These are phyloP conservation scores for Neoarius graeffei DNA, from an alignment of 2,113 vertebrate species.

Conservation along the genomic window DNA sequence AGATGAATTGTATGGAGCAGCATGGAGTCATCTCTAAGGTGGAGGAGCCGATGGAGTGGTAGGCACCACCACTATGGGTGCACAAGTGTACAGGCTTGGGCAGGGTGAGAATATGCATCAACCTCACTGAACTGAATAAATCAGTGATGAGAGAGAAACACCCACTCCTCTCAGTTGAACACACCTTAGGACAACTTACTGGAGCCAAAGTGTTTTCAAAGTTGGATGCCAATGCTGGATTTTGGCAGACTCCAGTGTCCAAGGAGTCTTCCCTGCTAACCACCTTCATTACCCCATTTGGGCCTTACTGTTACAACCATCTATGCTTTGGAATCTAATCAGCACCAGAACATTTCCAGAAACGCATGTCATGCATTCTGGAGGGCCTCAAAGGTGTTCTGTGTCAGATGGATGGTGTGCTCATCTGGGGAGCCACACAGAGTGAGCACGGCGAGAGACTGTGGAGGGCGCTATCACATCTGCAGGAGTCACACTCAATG, in stretches of 20 bases:
- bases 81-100: conserved; percentile 1
- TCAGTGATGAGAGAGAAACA: no score
- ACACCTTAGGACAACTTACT: no score
- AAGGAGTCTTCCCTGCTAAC: not conserved
- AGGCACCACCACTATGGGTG: conserved; percentile 23
- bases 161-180: no score
- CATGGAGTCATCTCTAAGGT: conserved; percentile 19
- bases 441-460: not conserved
- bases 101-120: not conserved
- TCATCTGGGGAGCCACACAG: no score
- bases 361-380: no score
- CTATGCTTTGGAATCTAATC: not conserved
- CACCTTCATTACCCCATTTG: not conserved
- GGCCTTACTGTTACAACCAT: not conserved
- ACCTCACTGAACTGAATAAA: no score
- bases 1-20: conserved; percentile 18
- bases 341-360: no score
- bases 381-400: no score
- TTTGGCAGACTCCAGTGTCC: conserved; percentile 40
- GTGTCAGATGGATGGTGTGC: no score
- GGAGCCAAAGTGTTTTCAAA: no score
- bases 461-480: not conserved
- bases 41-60: conserved; percentile 30
- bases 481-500: conserved; percentile 2
- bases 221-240: no score